These are phyloP conservation scores for Lasioglossum pauxillum DNA, from an alignment of 2,888 invertebrate species.

Conservation along the genomic window DNA sequence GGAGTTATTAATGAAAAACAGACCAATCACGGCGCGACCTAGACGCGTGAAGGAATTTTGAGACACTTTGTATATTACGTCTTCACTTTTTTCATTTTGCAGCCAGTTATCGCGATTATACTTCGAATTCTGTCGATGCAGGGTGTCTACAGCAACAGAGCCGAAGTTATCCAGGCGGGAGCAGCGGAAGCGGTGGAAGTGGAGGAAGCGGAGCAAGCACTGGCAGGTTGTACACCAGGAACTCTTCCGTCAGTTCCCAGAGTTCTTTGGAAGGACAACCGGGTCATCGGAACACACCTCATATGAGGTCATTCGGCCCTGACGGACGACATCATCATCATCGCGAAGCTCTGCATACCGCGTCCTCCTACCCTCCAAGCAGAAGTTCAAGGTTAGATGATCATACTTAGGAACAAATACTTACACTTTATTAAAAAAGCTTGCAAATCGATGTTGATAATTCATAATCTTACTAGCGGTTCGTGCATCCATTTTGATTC, in stretches of 20 bases:
- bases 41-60: too few species aligned
- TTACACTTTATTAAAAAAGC: neutral
- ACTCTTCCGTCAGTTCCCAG: conserved; percentile 93
- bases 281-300: conserved; percentile 93
- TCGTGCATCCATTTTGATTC: neutral
- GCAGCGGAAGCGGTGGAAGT: conserved; percentile 42
- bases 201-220: conserved; percentile 33
- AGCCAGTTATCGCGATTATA: neutral
- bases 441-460: neutral
- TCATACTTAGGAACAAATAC: too few species aligned
- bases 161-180: conserved; percentile 86
- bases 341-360: conserved; percentile 77
- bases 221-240: conserved; percentile 86
- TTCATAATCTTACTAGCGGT: neutral
- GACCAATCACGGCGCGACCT: too few species aligned
- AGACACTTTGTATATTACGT: too few species aligned
- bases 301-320: conserved; percentile 93
- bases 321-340: conserved; percentile 87
- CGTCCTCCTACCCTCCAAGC: conserved; percentile 81
- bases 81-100: too few species aligned
- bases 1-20: too few species aligned
- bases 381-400: conserved; percentile 78
- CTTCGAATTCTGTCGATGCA: conserved; percentile 34
- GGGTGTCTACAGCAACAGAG: conserved; percentile 87
- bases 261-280: conserved; percentile 90